Base-by-base conservation (phyloP, 2,113 vertebrate genomes). In the Chlorocebus sabaeus region DNA sequence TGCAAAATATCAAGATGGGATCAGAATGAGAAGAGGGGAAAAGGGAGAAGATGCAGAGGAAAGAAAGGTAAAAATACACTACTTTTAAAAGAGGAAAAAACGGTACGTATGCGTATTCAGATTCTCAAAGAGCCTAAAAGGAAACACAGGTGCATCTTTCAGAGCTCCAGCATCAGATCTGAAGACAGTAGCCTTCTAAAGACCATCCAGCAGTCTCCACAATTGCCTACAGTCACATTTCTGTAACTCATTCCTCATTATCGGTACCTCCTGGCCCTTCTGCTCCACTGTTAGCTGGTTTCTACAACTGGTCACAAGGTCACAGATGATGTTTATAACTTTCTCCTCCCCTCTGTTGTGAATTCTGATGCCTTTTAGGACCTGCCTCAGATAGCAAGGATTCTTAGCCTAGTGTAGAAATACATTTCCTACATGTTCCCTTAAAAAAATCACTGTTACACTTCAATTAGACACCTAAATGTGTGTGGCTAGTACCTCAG, bases 31-130 rank as follows among this genome's bases (percentile, higher is more conserved):
- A 76, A 90, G 73, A 75, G 17, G 35, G 30, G 52, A 40, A 79
- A 50, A 61, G 25, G 1, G 61, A n/a, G 27, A 68, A 96, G 82
- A 70, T 14, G 38, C 4, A 67, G 48, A 93, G 48, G 9, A 57
- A 48, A 83, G 57, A 83, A 70, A 22, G 8, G 92, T 78, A 30
- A 70, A 72, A 55, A 23, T 13, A 89, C n/a, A 32, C 43, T 73
- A 23, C 55, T 91, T 96, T 64, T 57, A 75, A 73, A 85, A 50
- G 14, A 20, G 81, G 75, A 59, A 18, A 61, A 89, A 86, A 76
- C 2, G 20, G 6, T 59, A 57, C 7, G 30, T 75, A 23, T 38
- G 20, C 6, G 1, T n/a, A 55, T 55, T 83, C n/a, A 30, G 70
- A 40, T 84, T 79, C 83, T 80, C 35, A 17, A 12, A 40, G 22